Base-by-base conservation (phyloP, 1,140 invertebrate genomes). In the Anastatus disparis region DNA sequence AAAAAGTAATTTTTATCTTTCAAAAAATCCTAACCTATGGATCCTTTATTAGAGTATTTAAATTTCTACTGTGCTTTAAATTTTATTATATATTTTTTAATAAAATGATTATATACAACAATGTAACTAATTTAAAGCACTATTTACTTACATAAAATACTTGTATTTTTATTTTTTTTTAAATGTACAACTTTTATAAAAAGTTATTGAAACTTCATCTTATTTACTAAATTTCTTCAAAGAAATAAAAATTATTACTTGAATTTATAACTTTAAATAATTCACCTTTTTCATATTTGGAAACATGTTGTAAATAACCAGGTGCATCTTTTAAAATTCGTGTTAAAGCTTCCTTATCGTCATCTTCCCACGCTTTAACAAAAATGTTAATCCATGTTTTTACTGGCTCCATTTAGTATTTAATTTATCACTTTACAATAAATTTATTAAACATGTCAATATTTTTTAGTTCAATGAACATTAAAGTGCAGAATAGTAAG, bases 371-470 rank as follows among this genome's bases (percentile, higher is more conserved):
- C 10, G 53, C 70, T 8, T 29, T 56, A n/a, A 29, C 26, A 20
- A 81, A 77, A 42, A 72, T 75, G n/a, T 71, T 17, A 26, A 79
- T 59, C 35, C 81, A 81, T 7, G 12, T 64, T 59, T 46, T 42
- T 38, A 79, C 71, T 0, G 71, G 68, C 42, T 82, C 73, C 81
- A 82, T 82, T 12, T 1, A 73, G 35, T 3, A 6, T 13, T 6
- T 58, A 42, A 42, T 13, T 42, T 29, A n/a, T n/a, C n/a, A n/a
- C n/a, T n/a, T n/a, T n/a, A n/a, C n/a, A n/a, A n/a, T n/a, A n/a
- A n/a, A n/a, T n/a, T n/a, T n/a, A n/a, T n/a, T n/a, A n/a, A n/a
- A n/a, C n/a, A n/a, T n/a, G n/a, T n/a, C n/a, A n/a, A n/a, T n/a
- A n/a, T n/a, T n/a, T n/a, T n/a, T n/a, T n/a, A n/a, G n/a, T n/a